Conservation (phyloP, 2,113 vertebrate species). For the Scytalopus superciliaris region DNA sequence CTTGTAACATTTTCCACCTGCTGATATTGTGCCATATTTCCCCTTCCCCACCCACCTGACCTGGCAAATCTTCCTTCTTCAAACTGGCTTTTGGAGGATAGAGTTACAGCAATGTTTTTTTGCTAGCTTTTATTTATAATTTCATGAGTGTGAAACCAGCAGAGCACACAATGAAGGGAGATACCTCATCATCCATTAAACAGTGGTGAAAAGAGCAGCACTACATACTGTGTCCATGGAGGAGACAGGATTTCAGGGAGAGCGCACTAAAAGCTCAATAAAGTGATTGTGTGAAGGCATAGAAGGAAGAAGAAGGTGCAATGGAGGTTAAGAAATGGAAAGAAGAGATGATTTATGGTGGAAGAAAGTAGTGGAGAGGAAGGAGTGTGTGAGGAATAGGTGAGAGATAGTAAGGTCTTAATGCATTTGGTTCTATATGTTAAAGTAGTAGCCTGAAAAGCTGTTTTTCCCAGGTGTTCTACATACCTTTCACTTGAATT, state of each 20-base stretch:
- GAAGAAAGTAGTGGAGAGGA: constrained; percentile 2
- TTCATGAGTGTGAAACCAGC: not conserved
- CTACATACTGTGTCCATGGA: not conserved
- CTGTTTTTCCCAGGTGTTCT: not conserved
- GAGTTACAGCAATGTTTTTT: not conserved
- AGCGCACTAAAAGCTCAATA: not conserved
- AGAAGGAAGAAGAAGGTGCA: not conserved
- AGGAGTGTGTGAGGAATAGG: not conserved
- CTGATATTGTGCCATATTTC: constrained; percentile 54
- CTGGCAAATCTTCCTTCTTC: constrained; percentile 39
- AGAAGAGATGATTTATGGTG: not conserved
- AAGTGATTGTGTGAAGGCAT: not conserved
- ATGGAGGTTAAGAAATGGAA: not conserved
- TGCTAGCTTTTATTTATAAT: not conserved
- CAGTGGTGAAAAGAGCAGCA: not conserved
- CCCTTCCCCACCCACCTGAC: constrained; percentile 53
- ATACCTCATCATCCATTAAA: not conserved
- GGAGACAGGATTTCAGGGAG: not conserved
- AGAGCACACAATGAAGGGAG: not conserved
- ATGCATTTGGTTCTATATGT: not conserved
- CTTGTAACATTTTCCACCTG: constrained; percentile 66
- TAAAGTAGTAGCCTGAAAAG: not conserved
- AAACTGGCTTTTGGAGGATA: constrained; percentile 9
- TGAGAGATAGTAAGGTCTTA: not conserved
- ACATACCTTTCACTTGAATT: not conserved